Evolutionary conservation across 2,797 vertebrate genomes (phyloP).

Genomic region (Ceyx erithaca): DNA sequence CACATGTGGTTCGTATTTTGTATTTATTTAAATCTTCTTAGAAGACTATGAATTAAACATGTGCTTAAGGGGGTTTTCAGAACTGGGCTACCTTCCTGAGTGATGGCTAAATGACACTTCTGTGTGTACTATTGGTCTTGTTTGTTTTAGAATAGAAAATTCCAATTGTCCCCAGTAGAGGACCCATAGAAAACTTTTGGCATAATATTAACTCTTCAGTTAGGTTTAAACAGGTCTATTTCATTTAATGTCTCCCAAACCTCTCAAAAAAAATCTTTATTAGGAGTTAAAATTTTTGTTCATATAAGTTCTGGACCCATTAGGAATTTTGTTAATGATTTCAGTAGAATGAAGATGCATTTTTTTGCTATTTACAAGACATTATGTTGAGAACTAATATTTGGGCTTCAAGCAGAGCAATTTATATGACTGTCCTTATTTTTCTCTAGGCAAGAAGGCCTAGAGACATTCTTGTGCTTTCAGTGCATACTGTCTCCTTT

Average conservation of each 20-base stretch:
- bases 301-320: not conserved
- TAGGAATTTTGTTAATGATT: not conserved
- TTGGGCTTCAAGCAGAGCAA: not conserved
- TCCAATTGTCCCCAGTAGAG: not conserved
- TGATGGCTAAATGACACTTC: not conserved
- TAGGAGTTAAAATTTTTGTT: not conserved
- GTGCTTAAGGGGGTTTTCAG: not conserved
- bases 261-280: not conserved
- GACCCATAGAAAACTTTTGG: not conserved
- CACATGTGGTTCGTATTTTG: not conserved
- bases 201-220: not conserved
- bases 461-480: not conserved
- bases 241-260: not conserved
- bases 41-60: not conserved
- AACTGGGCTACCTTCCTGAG: not conserved
- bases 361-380: not conserved
- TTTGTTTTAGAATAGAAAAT: not conserved
- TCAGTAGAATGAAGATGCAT: not conserved
- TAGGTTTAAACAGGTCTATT: not conserved
- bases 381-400: not conserved
- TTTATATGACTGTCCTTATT: not conserved
- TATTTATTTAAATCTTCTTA: not conserved
- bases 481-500: not conserved
- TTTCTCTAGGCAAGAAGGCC: not conserved
- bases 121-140: not conserved